These are phyloP conservation scores for Crenuchus spilurus DNA, from an alignment of 2,797 vertebrate genomes.

Conservation along the genomic window DNA sequence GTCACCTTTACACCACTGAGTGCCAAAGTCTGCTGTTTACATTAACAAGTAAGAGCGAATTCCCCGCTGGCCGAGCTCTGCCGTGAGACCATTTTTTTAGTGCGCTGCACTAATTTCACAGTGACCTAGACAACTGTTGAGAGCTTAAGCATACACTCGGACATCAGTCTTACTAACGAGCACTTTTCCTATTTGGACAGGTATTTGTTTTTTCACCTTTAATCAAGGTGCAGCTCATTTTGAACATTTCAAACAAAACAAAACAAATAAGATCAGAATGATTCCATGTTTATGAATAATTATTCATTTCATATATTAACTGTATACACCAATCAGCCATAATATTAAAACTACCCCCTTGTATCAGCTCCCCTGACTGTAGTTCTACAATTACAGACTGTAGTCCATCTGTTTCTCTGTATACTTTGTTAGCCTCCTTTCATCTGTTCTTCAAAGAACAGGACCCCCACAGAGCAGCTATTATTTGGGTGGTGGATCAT, in stretches of 20 bases:
- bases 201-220: conserved; percentile 47
- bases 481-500: too few species aligned
- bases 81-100: conserved; percentile 45
- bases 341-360: too few species aligned
- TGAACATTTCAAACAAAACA: conserved; percentile 11
- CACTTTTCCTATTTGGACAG: conserved; percentile 44
- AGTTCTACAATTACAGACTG: too few species aligned
- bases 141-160: conserved; percentile 42
- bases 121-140: conserved; percentile 52
- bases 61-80: conserved; percentile 55
- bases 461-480: too few species aligned
- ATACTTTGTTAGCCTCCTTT: too few species aligned
- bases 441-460: too few species aligned
- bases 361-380: too few species aligned
- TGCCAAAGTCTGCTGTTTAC: conserved; percentile 58
- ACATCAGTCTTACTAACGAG: conserved; percentile 63
- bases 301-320: conserved; percentile 15
- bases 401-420: too few species aligned
- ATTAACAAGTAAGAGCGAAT: conserved; percentile 59
- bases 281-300: neutral
- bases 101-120: conserved; percentile 46
- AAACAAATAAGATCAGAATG: conserved; percentile 15
- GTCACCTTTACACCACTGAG: conserved; percentile 68
- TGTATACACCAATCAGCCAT: neutral
- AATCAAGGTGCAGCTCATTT: conserved; percentile 36